Conservation (phyloP, 1,140 invertebrate genomes). For the Lepidurus packardi region DNA sequence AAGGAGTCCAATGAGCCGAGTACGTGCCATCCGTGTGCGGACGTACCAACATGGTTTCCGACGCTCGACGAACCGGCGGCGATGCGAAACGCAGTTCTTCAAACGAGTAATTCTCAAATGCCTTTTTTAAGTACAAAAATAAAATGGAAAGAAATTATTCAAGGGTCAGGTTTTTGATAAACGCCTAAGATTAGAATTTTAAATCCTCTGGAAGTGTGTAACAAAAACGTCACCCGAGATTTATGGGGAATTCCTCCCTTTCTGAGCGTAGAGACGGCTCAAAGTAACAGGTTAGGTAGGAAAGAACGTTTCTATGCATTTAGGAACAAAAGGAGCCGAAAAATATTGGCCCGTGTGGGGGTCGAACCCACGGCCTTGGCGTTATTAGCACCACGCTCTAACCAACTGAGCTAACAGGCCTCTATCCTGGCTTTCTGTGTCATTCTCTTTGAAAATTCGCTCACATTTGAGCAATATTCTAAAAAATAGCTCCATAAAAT, state of each 20-base stretch:
- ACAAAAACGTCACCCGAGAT: too few species aligned
- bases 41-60: slow-evolving; percentile 77
- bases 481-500: too few species aligned
- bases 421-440: neutral
- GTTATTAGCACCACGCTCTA: slow-evolving; percentile 36
- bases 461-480: too few species aligned
- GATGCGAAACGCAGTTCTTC: slow-evolving; percentile 85
- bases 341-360: slow-evolving; percentile 36
- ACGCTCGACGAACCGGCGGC: slow-evolving; percentile 63
- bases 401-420: slow-evolving; percentile 36
- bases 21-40: slow-evolving; percentile 81
- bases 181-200: too few species aligned
- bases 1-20: slow-evolving; percentile 85
- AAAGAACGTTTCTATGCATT: neutral
- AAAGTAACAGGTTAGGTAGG: too few species aligned
- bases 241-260: too few species aligned
- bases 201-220: too few species aligned
- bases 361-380: slow-evolving; percentile 36
- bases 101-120: slow-evolving; percentile 91
- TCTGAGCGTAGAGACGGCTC: too few species aligned
- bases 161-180: neutral
- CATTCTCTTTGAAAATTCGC: neutral
- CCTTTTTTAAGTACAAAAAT: slow-evolving; percentile 46
- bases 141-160: slow-evolving; percentile 35
- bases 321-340: slow-evolving; percentile 27